A percentile compares a stretch with the other conserved stretches of the same genome.
Evolutionary conservation across 2,888 invertebrate species (phyloP).

Genomic region (Pachycephus smyrnensis): DNA sequence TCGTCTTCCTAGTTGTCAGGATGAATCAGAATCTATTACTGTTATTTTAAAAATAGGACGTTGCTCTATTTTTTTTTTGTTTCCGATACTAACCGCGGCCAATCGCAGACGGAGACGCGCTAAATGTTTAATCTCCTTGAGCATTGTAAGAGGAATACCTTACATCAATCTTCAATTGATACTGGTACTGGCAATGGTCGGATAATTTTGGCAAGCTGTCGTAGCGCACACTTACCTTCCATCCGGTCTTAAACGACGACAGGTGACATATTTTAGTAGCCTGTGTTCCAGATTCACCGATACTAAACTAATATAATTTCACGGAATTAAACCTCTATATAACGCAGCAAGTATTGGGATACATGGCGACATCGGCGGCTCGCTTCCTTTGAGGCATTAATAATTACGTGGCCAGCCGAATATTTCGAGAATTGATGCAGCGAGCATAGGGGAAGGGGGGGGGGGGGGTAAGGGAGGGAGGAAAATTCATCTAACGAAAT

Average conservation of each 20-base stretch:
- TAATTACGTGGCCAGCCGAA: no score
- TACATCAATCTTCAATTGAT: constrained; percentile 24
- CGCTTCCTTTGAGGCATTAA: no score
- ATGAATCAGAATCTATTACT: no score
- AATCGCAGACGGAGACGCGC: no score
- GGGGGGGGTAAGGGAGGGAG: not conserved
- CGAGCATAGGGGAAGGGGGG: not conserved
- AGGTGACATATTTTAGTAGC: constrained; percentile 15
- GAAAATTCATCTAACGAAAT: not conserved
- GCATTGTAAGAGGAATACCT: no score
- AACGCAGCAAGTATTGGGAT: not conserved
- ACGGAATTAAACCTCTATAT: constrained; percentile 6
- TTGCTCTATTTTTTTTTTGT: no score
- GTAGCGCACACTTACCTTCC: not conserved
- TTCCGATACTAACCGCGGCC: no score
- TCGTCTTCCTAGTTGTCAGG: no score
- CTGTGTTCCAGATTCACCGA: constrained; percentile 11
- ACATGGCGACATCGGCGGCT: no score
- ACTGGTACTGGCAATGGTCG: constrained; percentile 21
- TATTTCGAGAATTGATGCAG: not conserved
- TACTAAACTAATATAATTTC: constrained; percentile 9
- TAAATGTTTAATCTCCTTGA: no score
- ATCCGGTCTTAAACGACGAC: constrained; percentile 6
- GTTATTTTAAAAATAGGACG: no score
- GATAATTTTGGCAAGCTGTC: constrained; percentile 23